Evolutionary conservation across 64 coral and sea anemone species (phyloP), one percentile per base, ranked within the genome.

Genomic region (Astreopora myriophthalma): DNA sequence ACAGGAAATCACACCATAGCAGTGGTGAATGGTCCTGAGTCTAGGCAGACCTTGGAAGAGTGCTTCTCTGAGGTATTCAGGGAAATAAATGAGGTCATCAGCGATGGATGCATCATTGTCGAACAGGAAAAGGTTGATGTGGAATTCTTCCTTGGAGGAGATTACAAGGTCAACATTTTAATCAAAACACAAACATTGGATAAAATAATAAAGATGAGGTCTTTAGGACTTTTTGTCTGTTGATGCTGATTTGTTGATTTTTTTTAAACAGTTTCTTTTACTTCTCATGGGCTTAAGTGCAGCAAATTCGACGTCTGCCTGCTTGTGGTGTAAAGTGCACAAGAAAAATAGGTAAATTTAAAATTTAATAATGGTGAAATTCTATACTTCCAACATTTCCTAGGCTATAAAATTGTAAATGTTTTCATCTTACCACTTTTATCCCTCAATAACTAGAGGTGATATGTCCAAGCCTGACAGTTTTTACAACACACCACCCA

Each of bases 381-480:
- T 52, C 48, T 52, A 52, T 52, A 52, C 8, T 52, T 52, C 48
- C 48, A 52, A 52, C 48, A 52, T 52, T 52, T 52, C 48, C 48
- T 52, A 52, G 48, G 48, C 48, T 13, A 52, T 52, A 52, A 52
- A 52, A 52, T 52, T 13, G 14, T 64, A 26, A 80, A 88, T 75
- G 16, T 24, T 55, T 34, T 34, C 22, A 28, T 8, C n/a, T 73
- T 35, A 60, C 32, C 34, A 36, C 33, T 84, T 72, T 80, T 74
- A 73, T 85, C 24, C 62, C 74, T 24, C 20, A 42, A 68, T 38
- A 52, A 52, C 40, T 44, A 94, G 93, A 76, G 78, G 78, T 88
- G 93, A 94, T 28, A 94, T 94, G 93, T 76, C 87, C 28, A 94
- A 94, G 37, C 9, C 60, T 30, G 34, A 57, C 61, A 79, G 84